Evolutionary conservation across 2,797 vertebrate genomes (phyloP), one percentile per base, ranked within the genome.

Genomic region (Cossypha polioptera): DNA sequence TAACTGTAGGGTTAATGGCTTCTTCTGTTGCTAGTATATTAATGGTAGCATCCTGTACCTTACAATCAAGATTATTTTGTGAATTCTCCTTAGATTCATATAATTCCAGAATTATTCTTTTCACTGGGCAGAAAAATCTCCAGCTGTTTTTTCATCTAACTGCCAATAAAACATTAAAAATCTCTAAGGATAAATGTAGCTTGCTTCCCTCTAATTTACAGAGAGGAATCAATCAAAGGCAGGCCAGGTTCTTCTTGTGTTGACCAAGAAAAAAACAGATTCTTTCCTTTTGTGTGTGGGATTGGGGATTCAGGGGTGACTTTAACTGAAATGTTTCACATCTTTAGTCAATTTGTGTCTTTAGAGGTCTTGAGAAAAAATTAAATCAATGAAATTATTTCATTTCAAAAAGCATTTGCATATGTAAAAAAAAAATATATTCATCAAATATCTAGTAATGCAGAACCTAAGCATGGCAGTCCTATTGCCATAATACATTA

Each of bases 381-480:
- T 15, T 86, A 90, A 95, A 92, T 75, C 76, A 85, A 68, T 18
- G 3, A 20, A 94, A 85, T 95, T 87, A 86, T 90, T 97, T 94
- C 59, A 94, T 85, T 94, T 91, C 87, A 68, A 92, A 95, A 94
- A 88, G 28, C 55, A 92, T 72, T 82, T 88, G 72, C 77, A n/a
- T 95, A 90, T 62, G 62, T 26, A 84, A 38, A 73, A 48, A 76
- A 13, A 38, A 82, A 40, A 40, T 11, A 19, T 36, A 48, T 89
- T 89, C 63, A 96, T 93, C 61, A 92, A 94, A 91, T 92, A 85
- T 78, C 80, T 91, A 94, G 91, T 96, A 93, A 95, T 58, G 62
- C 38, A 65, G 16, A 88, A 88, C 36, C 36, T 75, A 92, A 90
- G 17, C 61, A 61, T 50, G 55, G 71, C n/a, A 75, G 28, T 58